Evolutionary conservation across 2,797 vertebrate species (phyloP), one percentile per base, ranked within the genome.

Genomic region (Pampus argenteus): DNA sequence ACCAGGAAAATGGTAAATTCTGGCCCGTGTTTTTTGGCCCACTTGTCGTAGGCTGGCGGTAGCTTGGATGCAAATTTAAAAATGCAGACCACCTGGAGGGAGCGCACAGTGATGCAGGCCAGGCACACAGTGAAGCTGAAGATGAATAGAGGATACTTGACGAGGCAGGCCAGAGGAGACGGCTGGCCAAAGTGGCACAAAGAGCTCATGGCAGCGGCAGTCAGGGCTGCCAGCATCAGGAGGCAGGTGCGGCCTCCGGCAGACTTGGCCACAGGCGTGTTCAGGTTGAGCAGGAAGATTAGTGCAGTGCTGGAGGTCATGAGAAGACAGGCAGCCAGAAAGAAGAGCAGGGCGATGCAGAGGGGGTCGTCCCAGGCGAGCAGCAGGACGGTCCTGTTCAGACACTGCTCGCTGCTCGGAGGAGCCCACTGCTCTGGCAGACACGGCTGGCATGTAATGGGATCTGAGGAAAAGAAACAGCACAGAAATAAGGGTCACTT

Each of bases 61-160:
- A 96, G 87, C 76, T 89, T 93, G 69, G 94, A 88, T n/a, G 95
- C 88, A 90, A 96, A 91, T 81, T 95, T 96, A 68, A 98, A 97
- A 87, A 95, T 89, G 66, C 93, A 96, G 72, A 96, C 87, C 6
- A 96, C 94, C 91, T 98, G 96, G 73, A 97, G 91, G n/a, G 96
- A 93, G 20, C 94, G 91, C 63, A 96, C 89, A 0, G 94, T 67
- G 45, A 96, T 89, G 83, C 95, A 95, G 49, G 95, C 89, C 51
- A 96, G 86, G 70, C 94, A 96, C 81, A 94, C 15, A 5, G 93
- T 92, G 85, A 95, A 94, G 86, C 95, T 93, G 76, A 95, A 28
- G 5, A 86, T 84, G 82, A 95, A 96, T 44, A 96, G 70, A 4
- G 90, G 87, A 85, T 93, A 93, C 70, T 93, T 94, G 60, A 95